These are phyloP conservation scores for Strigamia crassipes DNA, from an alignment of 2,888 invertebrate genomes.

Conservation along the genomic window DNA sequence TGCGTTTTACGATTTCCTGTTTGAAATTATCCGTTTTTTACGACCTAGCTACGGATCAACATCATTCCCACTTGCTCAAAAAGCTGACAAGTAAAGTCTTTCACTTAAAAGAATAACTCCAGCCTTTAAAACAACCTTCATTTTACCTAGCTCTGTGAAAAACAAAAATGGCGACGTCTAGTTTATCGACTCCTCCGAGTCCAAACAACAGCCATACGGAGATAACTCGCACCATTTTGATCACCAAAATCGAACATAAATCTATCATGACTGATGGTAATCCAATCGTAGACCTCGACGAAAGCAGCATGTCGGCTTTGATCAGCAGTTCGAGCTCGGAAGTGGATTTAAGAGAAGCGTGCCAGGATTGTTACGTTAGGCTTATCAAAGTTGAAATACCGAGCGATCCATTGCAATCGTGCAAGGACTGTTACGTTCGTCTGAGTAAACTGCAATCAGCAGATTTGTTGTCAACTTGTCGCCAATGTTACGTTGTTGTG, in stretches of 20 bases:
- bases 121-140: neutral
- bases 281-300: neutral
- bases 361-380: slow-evolving; percentile 16
- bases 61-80: too few species aligned
- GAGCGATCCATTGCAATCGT: neutral
- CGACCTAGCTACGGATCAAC: too few species aligned
- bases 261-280: neutral
- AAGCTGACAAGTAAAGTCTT: neutral
- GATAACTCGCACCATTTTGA: neutral
- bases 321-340: neutral
- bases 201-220: neutral
- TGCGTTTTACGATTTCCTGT: too few species aligned
- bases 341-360: neutral
- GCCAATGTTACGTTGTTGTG: slow-evolving; percentile 18
- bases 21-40: too few species aligned
- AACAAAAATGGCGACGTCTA: neutral
- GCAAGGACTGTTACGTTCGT: slow-evolving; percentile 36
- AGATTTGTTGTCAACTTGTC: slow-evolving; percentile 2
- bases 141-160: neutral
- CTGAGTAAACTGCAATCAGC: neutral
- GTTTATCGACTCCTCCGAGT: neutral
- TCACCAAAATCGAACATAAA: neutral
- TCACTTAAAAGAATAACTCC: neutral
- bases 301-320: neutral
- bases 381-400: slow-evolving; percentile 18